Base-by-base conservation (phyloP, 2,797 vertebrate genomes). In the Synaphobranchus kaupii region DNA sequence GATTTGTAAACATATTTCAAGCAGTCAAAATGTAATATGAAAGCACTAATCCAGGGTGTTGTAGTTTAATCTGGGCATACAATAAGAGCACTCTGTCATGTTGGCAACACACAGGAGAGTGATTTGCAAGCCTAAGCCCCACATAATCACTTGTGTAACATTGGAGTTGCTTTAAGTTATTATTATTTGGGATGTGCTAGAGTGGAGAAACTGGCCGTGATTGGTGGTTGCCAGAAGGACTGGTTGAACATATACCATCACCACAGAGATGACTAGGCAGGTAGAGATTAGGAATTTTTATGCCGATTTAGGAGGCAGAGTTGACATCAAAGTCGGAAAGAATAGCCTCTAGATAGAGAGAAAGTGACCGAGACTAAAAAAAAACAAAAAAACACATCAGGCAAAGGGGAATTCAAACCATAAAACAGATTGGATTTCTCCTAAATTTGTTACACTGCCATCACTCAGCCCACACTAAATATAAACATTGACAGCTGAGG, bases 401-500 rank as follows among this genome's bases (percentile, higher is more conserved):
- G 34, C 10, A 47, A 71, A 83, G 78, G 87, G 84, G 50, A 31
- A 73, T 81, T 71, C 34, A 82, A 88, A 81, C 81, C 60, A 83
- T 87, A 85, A 87, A 87, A 89, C 89, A 91, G 90, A 86, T 92
- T 90, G 85, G 50, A 89, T 94, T 93, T 93, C 92, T 89, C 9
- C 84, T 90, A 88, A 92, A 89, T 83, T 86, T 90, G 93, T 92
- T 91, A 89, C 91, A 84, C 89, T 88, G 89, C 89, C 91, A 91
- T 91, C 90, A 90, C 87, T 92, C 71, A 56, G 71, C 60, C 78
- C 86, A 93, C 87, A 90, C 94, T 94, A 95, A 95, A 94, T 94
- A 95, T 95, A 96, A 94, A 94, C 92, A 92, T 25, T 88, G 94
- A 92, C 94, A 95, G 94, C 94, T 95, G 94, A 94, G 89, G 86